Evolutionary conservation across 2,797 vertebrate species (phyloP).

Genomic region (Mallotus villosus): DNA sequence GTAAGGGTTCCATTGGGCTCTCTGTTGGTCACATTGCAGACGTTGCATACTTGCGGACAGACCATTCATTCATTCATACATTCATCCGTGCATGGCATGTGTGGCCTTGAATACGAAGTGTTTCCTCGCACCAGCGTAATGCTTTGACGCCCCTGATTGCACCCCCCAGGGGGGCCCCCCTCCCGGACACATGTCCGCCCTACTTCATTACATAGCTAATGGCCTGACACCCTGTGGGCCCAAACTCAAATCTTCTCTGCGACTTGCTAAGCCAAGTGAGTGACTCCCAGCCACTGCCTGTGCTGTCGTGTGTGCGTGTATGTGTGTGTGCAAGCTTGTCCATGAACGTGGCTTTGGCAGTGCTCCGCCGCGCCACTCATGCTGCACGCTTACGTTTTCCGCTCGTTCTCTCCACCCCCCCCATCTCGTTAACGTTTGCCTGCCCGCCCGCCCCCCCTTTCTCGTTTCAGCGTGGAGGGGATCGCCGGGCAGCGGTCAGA

Average conservation of each 20-base stretch:
- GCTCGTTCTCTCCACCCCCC: background rate
- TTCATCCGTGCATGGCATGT: background rate
- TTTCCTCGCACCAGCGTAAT: background rate
- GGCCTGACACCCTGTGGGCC: constrained; percentile 25
- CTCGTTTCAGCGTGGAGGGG: constrained; percentile 57
- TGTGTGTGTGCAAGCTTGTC: background rate
- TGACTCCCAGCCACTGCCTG: constrained; percentile 22
- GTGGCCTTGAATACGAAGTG: background rate
- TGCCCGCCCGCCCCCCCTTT: constrained; percentile 8
- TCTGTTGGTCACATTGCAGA: background rate
- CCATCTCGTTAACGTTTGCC: background rate
- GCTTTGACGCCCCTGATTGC: constrained; percentile 27
- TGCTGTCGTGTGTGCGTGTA: constrained; percentile 6
- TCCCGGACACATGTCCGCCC: constrained; percentile 41
- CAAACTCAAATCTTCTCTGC: constrained; percentile 37
- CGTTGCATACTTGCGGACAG: background rate
- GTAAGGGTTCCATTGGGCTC: background rate
- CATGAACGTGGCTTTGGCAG: background rate
- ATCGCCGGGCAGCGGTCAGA: constrained; percentile 12
- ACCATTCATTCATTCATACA: background rate
- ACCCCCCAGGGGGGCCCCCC: constrained; percentile 19
- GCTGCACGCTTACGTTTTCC: too few relatives aligned
- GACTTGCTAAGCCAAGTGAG: constrained; percentile 39
- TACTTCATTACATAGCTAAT: constrained; percentile 54
- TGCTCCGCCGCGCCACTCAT: background rate